phyloP scores from a whole-genome alignment of 2,888 invertebrate species.

The Corythucha ciliata region DNA sequence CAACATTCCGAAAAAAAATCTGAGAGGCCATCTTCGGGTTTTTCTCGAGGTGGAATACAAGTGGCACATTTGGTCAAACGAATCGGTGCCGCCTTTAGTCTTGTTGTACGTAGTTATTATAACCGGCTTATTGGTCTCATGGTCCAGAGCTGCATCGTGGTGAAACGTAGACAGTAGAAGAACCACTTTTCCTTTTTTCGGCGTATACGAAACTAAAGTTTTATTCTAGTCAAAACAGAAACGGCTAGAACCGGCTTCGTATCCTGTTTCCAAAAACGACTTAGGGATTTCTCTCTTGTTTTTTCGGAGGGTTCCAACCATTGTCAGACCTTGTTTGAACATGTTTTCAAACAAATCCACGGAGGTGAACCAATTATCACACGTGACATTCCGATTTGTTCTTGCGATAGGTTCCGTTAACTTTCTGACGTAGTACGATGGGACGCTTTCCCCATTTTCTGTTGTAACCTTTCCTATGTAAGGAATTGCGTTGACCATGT shows the following conservation, averaged over 20 bases:
- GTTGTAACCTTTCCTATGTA: conserved; percentile 8
- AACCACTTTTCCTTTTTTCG: conserved; percentile 6
- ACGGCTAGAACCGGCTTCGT: not conserved
- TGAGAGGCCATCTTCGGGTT: conserved; percentile 36
- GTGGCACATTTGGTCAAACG: conserved; percentile 34
- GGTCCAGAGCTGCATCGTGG: conserved; percentile 19
- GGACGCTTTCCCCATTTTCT: not conserved
- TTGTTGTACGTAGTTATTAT: conserved; percentile 33
- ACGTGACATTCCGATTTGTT: no score
- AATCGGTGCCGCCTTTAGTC: conserved; percentile 35
- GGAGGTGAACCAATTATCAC: no score
- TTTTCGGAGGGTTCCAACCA: conserved; percentile 6
- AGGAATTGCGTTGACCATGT: conserved; percentile 23
- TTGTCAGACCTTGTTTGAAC: conserved; percentile 7
- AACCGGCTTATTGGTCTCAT: conserved; percentile 28
- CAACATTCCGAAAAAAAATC: conserved; percentile 34
- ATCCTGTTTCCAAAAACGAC: not conserved
- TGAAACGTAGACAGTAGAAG: not conserved
- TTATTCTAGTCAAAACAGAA: conserved; percentile 8
- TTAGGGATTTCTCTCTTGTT: conserved; percentile 6
- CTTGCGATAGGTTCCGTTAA: no score
- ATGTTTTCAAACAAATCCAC: no score
- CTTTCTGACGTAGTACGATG: no score
- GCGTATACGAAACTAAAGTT: conserved; percentile 4
- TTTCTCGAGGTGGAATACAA: conserved; percentile 27